Percentiles rank a stretch among this genome's conserved stretches.
Evolutionary conservation across 1,140 invertebrate genomes (phyloP).

Genomic region (Caenorhabditis latens): DNA sequence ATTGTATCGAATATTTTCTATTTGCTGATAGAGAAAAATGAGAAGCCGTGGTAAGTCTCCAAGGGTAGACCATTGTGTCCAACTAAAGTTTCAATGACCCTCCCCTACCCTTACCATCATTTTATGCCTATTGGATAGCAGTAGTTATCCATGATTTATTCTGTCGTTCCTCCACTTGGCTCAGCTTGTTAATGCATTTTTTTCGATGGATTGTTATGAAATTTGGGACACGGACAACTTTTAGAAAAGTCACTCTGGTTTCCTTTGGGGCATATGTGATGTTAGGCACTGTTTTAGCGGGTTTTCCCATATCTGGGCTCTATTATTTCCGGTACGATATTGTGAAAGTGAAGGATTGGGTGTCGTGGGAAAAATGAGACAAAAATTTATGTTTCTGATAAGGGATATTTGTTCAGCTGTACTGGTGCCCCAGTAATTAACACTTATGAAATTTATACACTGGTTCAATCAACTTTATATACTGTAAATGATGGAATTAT

Average conservation of each 20-base stretch:
- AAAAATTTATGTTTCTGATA: not conserved
- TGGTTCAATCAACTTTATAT: not conserved
- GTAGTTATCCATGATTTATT: not conserved
- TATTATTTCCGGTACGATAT: constrained; percentile 17
- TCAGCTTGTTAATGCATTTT: not conserved
- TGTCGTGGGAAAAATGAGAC: not conserved
- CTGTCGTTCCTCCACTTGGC: not conserved
- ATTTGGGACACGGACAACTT: not conserved
- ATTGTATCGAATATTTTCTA: too few relatives aligned
- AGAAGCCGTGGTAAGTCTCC: too few relatives aligned
- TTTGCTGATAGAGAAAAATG: too few relatives aligned
- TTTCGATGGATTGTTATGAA: not conserved
- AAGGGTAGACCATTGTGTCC: too few relatives aligned
- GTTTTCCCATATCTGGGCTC: not conserved
- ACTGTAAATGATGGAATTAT: not conserved
- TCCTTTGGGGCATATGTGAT: not conserved
- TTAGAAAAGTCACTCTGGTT: not conserved
- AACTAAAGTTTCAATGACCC: not conserved
- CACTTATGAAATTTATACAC: not conserved
- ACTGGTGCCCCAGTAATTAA: not conserved
- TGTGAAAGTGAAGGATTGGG: not conserved
- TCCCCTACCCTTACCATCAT: not conserved
- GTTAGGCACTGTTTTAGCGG: not conserved
- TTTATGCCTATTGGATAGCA: not conserved
- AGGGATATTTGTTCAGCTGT: not conserved